Evolutionary conservation across 1,140 invertebrate genomes (phyloP), one percentile per base, ranked within the genome.

Genomic region (Brachionus rubens): DNA sequence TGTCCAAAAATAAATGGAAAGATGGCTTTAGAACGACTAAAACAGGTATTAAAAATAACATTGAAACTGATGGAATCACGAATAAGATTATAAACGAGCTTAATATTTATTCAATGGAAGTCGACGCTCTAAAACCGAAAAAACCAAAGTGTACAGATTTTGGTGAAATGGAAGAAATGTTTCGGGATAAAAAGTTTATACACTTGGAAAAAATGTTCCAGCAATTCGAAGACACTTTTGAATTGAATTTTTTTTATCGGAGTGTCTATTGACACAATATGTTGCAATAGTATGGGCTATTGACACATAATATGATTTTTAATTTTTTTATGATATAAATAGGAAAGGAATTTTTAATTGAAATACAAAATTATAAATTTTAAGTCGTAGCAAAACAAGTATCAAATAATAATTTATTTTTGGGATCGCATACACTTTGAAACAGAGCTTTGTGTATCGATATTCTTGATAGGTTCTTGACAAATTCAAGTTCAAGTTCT

Each of bases 101-200:
- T 6, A 62, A 62, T 62, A 62, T 62, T 62, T 62, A 40, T 62
- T 62, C 56, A 21, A n/a, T 62, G 14, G 30, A 41, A 24, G 3
- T 40, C 36, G 9, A 24, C 14, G 3, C 36, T 19, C 21, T 62
- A n/a, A 19, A 36, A 12, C 19, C 5, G 24, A 41, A 40, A 1
- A 21, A 40, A 9, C 16, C 9, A 14, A 40, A 36, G 40, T 7
- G 26, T 9, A 24, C n/a, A 62, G 5, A 19, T 19, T 40, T 40
- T 40, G 36, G 5, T 62, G 30, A 0, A 40, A 5, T 36, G 3
- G 33, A 36, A 9, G 33, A 36, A 36, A 36, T 5, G 3, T 36
- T 36, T 36, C 33, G 12, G 2, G 30, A 33, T 9, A 33, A 56
- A 56, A 10, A 56, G 0, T 56, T 28, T 56, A n/a, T 56, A n/a